Evolutionary conservation across 2,888 invertebrate genomes (phyloP), one percentile per base, ranked within the genome.

Genomic region (Petrophora chlorosata): DNA sequence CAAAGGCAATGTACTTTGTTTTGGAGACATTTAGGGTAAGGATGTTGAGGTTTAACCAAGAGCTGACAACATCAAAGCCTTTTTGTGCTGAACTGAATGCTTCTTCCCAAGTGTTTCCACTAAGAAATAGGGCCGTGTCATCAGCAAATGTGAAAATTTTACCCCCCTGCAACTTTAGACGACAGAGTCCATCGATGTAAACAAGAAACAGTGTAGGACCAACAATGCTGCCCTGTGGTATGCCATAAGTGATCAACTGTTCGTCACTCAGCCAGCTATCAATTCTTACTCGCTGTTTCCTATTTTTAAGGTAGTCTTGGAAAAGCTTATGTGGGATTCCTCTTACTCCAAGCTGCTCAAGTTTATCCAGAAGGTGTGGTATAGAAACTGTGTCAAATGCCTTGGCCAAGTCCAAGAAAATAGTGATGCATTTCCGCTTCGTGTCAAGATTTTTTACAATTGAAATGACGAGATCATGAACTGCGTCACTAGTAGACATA

Each of bases 401-500:
- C 9, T 42, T 42, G 12, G 7, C 29, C 8, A 45, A 19, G n/a
- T 51, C 45, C 3, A 41, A 7, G 7, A 44, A 45, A 2, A 35
- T 23, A 0, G 36, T 17, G 0, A 41, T 5, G 7, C 44, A 53
- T 38, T 36, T 43, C n/a, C 30, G 5, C 0, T 14, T 30, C 1
- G 1, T 28, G 10, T 47, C 47, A 0, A 53, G n/a, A 8, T 4
- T 19, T 5, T 15, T 2, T 10, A 16, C 9, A 3, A 44, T 13
- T 5, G 14, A 26, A 29, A 29, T 23, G 7, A 23, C 40, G 0
- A 50, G 14, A 3, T 22, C 22, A 12, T 8, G 17, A 1, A 56
- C 39, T n/a, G 49, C 53, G 15, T 53, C 44, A 19, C 46, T 34
- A 3, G 51, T 46, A 4, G 46, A 52, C 5, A 10, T 19, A 8